Percentiles rank a stretch among this genome's conserved stretches.
These are phyloP conservation scores for Pimpla rufipes DNA, from an alignment of 2,888 invertebrate species.

Conservation along the genomic window DNA sequence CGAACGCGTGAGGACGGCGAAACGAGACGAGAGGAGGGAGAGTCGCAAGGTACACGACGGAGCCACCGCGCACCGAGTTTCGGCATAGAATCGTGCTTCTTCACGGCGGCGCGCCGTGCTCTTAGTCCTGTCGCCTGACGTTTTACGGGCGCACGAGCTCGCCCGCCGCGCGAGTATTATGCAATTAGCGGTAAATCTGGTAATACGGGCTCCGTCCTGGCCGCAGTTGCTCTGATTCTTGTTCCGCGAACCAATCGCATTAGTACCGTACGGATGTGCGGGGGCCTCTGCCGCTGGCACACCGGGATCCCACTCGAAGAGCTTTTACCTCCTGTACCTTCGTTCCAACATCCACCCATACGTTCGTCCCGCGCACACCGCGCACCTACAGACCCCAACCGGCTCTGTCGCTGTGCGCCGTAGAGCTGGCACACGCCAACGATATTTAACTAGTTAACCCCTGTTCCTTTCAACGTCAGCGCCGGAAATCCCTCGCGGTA, in stretches of 20 bases:
- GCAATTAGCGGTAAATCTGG: conserved; percentile 57
- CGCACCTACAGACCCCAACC: conserved; percentile 11
- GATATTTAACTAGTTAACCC: conserved; percentile 72
- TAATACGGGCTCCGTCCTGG: conserved; percentile 40
- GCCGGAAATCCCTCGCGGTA: not conserved
- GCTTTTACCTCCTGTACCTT: conserved; percentile 22
- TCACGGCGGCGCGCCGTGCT: not conserved
- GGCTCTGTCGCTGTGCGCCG: not conserved
- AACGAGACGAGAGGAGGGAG: not conserved
- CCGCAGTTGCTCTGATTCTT: conserved; percentile 50
- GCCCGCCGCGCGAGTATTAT: conserved; percentile 38
- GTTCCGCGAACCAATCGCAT: conserved; percentile 58
- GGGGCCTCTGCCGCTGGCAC: conserved; percentile 21
- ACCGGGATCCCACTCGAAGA: conserved; percentile 15
- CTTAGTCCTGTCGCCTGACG: conserved; percentile 24
- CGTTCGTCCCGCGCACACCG: conserved; percentile 8
- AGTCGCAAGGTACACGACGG: conserved; percentile 5
- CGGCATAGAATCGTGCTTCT: conserved; percentile 5
- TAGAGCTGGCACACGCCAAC: conserved; percentile 55
- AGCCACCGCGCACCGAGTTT: not conserved
- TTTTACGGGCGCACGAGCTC: conserved; percentile 43
- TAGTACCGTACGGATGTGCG: conserved; percentile 46
- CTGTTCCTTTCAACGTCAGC: conserved; percentile 8
- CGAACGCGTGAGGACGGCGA: not conserved
- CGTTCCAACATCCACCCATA: conserved; percentile 28